These are phyloP conservation scores for Microctenopoma lineatum DNA, from an alignment of 2,797 vertebrate genomes.

Conservation along the genomic window DNA sequence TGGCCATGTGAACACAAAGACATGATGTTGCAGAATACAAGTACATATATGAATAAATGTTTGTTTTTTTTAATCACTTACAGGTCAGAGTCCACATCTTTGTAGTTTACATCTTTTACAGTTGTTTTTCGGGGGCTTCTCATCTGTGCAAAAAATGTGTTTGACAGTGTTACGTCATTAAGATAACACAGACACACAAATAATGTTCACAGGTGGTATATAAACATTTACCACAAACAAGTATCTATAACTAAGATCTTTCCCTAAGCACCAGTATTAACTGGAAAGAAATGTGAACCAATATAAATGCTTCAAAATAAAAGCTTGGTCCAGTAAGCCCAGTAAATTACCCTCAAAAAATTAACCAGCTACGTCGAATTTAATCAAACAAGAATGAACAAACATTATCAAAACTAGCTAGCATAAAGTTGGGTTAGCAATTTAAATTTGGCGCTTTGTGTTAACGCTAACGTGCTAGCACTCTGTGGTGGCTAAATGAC, in stretches of 20 bases:
- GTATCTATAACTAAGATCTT: too few species aligned
- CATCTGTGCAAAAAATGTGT: conserved; percentile 56
- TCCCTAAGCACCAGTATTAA: too few species aligned
- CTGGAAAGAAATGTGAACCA: too few species aligned
- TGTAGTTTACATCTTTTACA: conserved; percentile 43
- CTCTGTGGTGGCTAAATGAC: not conserved
- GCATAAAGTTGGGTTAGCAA: not conserved
- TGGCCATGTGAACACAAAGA: not conserved
- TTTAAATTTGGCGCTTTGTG: conserved; percentile 71
- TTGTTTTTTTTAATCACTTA: conserved; percentile 42
- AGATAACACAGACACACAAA: not conserved
- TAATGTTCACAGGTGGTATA: not conserved
- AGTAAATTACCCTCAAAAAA: not conserved
- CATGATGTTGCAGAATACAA: not conserved
- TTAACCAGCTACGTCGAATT: not conserved
- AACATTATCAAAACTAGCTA: not conserved
- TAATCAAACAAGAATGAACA: not conserved
- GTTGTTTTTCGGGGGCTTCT: conserved; percentile 53
- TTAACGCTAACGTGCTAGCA: not conserved
- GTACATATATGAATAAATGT: not conserved
- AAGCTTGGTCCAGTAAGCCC: not conserved
- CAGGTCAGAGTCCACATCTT: conserved; percentile 60
- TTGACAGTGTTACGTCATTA: not conserved
- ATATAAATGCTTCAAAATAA: too few species aligned
- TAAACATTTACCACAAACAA: not conserved